Evolutionary conservation across 1,140 invertebrate genomes (phyloP).

Genomic region (Hyles euphorbiae): DNA sequence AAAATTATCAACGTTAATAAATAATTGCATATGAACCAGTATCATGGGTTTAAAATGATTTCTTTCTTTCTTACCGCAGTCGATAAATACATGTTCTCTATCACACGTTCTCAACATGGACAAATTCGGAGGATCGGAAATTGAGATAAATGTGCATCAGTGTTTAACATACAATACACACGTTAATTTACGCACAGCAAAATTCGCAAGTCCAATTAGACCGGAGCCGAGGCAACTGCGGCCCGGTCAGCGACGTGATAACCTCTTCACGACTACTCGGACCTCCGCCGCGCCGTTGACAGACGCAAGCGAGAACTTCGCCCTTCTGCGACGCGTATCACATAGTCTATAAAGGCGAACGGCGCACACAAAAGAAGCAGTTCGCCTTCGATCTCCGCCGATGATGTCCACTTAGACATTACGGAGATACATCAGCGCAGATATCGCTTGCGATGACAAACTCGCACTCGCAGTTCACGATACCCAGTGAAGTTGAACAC

Average conservation of each 20-base stretch:
- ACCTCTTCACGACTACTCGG: constrained; percentile 43
- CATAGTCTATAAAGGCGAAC: constrained; percentile 65
- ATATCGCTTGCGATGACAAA: constrained; percentile 44
- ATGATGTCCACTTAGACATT: constrained; percentile 57
- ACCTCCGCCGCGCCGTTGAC: constrained; percentile 48
- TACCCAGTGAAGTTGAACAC: constrained; percentile 10
- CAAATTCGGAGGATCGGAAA: too few species aligned
- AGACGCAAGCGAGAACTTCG: constrained; percentile 52
- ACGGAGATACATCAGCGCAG: constrained; percentile 17
- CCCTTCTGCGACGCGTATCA: constrained; percentile 51
- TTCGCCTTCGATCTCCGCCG: constrained; percentile 58
- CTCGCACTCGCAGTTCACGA: too few species aligned
- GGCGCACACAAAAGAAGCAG: constrained; percentile 58
- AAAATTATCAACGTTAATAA: too few species aligned
- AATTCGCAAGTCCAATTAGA: constrained; percentile 33
- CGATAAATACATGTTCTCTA: too few species aligned
- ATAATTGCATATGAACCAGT: too few species aligned
- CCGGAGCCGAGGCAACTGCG: constrained; percentile 41
- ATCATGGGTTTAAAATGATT: too few species aligned
- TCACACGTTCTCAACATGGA: too few species aligned
- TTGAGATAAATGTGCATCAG: constrained; percentile 8
- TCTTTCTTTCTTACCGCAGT: too few species aligned
- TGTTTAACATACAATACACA: background rate
- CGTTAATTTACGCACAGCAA: constrained; percentile 18
- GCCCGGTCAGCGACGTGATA: constrained; percentile 47